Evolutionary conservation across 2,888 invertebrate species (phyloP), one percentile per base, ranked within the genome.

Genomic region (Prenolepis imparis): DNA sequence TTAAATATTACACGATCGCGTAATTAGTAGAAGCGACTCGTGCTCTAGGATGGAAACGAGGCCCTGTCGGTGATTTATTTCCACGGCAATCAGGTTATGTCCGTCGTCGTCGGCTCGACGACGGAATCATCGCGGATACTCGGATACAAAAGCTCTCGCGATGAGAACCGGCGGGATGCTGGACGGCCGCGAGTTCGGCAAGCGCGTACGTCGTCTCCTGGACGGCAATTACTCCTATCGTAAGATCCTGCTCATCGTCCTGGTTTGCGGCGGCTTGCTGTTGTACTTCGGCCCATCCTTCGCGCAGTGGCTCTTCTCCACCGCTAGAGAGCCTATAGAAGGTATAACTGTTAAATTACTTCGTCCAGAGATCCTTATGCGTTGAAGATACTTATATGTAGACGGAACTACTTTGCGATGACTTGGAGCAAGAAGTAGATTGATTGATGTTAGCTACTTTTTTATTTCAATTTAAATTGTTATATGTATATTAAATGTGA

Each of bases 241-340:
- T 18, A 94, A 93, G 85, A 90, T 94, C 52, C 87, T 94, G 3
- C 24, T 94, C 21, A 48, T 94, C 3, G 55, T 93, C 24, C 82
- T 94, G 9, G 70, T 93, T 9, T 91, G 91, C 73, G 92, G 94
- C 57, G 93, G 90, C 4, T 80, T 97, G 75, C 93, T 97, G 59
- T 94, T 97, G 8, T 97, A 97, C 92, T 93, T 97, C 67, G 96
- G 97, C 67, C 97, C 97, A 52, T 95, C 96, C 44, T 92, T 97
- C 32, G 95, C 96, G 92, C 96, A 96, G 85, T 97, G 96, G 96
- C 91, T 97, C 44, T 96, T 96, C 87, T 95, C 93, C 57, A 91
- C 95, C 83, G 94, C 95, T 41, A 95, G 95, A 83, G 95, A 94
- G 85, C 94, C 95, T 63, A 93, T 95, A 21, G 91, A 94, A 91